Base-by-base conservation (phyloP, 2,888 invertebrate genomes). In the Actias luna region DNA sequence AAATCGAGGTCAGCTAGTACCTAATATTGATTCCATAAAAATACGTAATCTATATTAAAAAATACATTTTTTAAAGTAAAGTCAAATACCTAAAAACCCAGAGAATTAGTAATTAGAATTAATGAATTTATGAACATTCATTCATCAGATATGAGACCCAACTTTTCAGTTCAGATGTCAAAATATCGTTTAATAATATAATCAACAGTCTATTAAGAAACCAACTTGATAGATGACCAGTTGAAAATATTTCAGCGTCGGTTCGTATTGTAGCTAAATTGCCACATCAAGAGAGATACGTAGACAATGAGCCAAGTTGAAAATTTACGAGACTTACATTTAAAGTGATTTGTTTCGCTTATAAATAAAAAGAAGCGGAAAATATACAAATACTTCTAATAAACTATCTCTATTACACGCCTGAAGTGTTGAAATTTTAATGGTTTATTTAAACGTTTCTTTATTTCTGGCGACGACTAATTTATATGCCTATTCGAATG, bases 191-290 rank as follows among this genome's bases (percentile, higher is more conserved):
- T 50, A 46, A 55, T 52, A 59, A 61, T 18, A 36, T 39, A 61
- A 61, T 64, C 72, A 75, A 81, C 78, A 80, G 84, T 86, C 82
- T 83, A 84, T 87, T 84, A 80, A 70, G 73, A 70, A 76, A 80
- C 83, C 81, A 82, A 82, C 83, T 83, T 85, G 88, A 89, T 86
- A 77, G 84, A 89, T 87, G 78, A 77, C 80, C 79, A 77, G 77
- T 72, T 73, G 80, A 78, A 78, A 80, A 84, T 85, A 86, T 86
- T 84, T 84, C 77, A 84, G 73, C 73, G 83, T 75, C 75, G 76
- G 77, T 78, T 74, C 73, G 74, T 74, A 74, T 75, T 77, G 77
- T 73, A 78, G 74, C 76, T 82, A 83, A 85, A 87, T 83, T 83
- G 80, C 80, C 78, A 84, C 80, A 84, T 84, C 80, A 79, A 79